phyloP scores from a whole-genome alignment of 2,113 vertebrate species.

The Phyllopteryx taeniolatus region DNA sequence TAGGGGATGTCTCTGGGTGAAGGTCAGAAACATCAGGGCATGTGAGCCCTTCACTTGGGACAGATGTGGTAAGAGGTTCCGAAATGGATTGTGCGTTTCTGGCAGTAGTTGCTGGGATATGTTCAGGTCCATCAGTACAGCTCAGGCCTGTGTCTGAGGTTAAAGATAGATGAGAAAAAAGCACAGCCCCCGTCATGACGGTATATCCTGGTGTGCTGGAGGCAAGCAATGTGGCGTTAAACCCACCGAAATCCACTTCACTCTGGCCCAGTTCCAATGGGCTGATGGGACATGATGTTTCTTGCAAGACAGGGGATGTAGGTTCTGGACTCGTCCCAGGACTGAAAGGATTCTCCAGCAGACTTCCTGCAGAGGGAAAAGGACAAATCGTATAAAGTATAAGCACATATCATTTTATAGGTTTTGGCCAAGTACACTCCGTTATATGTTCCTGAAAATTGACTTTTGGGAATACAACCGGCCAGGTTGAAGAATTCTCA shows the following conservation, averaged over 20 bases:
- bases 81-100: slow-evolving; percentile 5
- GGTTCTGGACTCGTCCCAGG: slow-evolving; percentile 64
- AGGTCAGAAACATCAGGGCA: not conserved
- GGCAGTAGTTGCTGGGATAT: slow-evolving; percentile 20
- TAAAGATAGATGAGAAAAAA: not conserved
- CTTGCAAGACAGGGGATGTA: slow-evolving; percentile 42
- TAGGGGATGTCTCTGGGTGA: slow-evolving; percentile 7
- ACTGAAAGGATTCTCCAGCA: slow-evolving; percentile 59
- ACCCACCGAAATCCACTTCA: slow-evolving; percentile 19
- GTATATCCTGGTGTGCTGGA: slow-evolving; percentile 17
- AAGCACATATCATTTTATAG: not conserved
- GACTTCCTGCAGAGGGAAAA: slow-evolving; percentile 50
- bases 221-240: slow-evolving; percentile 14
- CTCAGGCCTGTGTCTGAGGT: slow-evolving; percentile 23
- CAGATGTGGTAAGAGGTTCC: slow-evolving; percentile 39
- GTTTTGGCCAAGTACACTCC: too few relatives aligned
- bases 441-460: too few relatives aligned
- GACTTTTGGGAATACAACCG: too few relatives aligned
- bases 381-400: not conserved
- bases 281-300: slow-evolving; percentile 27
- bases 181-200: slow-evolving; percentile 9
- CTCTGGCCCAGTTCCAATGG: slow-evolving; percentile 19
- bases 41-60: slow-evolving; percentile 4
- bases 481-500: too few relatives aligned
- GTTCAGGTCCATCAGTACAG: slow-evolving; percentile 4